Evolutionary conservation across 1,140 invertebrate species (phyloP).

Genomic region (Hirudo medicinalis): DNA sequence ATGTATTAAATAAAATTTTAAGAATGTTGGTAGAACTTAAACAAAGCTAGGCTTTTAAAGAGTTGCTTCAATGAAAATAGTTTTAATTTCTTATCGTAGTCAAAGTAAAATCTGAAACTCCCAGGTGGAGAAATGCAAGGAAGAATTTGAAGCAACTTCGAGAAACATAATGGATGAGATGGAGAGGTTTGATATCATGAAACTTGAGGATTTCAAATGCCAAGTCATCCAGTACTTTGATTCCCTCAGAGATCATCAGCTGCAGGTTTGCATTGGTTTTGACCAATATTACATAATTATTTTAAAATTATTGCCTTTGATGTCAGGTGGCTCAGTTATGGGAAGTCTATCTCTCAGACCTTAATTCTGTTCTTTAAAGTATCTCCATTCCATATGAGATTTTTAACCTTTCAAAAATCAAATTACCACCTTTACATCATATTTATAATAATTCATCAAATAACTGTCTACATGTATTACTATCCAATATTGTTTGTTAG

Average conservation of each 20-base stretch:
- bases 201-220: conserved; percentile 80
- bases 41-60: no score
- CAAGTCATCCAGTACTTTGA: conserved; percentile 80
- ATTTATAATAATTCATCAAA: no score
- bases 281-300: background rate
- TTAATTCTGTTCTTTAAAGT: background rate
- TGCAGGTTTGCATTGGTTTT: conserved; percentile 53
- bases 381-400: background rate
- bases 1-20: no score
- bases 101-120: no score
- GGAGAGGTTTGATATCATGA: conserved; percentile 72
- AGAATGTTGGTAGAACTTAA: no score
- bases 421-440: no score
- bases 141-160: conserved; percentile 91
- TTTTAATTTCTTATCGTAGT: no score
- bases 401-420: background rate
- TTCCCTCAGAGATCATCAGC: conserved; percentile 80
- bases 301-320: background rate
- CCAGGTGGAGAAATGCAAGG: conserved; percentile 79
- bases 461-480: no score
- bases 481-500: no score
- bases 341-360: background rate
- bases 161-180: conserved; percentile 89
- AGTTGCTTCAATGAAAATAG: no score
- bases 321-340: background rate